Evolutionary conservation across 2,888 invertebrate genomes (phyloP).

Genomic region (Callimorpha dominula): DNA sequence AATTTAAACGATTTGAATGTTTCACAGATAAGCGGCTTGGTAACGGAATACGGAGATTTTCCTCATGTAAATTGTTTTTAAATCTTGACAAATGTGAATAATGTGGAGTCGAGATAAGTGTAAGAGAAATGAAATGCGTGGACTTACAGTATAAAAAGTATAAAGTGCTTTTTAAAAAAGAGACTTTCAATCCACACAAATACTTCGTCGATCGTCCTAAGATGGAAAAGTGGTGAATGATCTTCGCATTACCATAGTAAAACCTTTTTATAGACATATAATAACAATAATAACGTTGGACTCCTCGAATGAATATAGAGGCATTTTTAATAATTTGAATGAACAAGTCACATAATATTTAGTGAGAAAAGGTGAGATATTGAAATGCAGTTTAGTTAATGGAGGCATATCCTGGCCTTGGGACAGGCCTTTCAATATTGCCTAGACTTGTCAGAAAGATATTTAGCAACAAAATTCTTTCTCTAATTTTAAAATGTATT

Average conservation of each 20-base stretch:
- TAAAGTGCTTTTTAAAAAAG: neutral
- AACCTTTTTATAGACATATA: neutral
- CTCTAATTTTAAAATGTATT: no score
- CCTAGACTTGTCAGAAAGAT: neutral
- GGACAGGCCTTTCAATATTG: no score
- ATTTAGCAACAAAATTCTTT: neutral
- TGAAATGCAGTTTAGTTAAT: neutral
- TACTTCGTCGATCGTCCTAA: neutral
- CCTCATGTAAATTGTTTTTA: slow-evolving; percentile 63
- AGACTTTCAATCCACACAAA: neutral
- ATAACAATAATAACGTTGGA: no score
- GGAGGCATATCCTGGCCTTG: no score
- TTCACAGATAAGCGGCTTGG: slow-evolving; percentile 65
- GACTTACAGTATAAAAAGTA: slow-evolving; percentile 5
- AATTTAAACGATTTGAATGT: slow-evolving; percentile 73
- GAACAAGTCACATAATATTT: no score
- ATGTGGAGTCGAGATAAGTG: slow-evolving; percentile 28
- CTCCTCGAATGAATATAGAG: no score
- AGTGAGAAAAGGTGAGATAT: neutral
- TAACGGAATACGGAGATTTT: slow-evolving; percentile 32
- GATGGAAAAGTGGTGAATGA: neutral
- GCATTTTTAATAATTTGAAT: no score
- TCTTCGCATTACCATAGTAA: neutral
- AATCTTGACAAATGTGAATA: slow-evolving; percentile 64
- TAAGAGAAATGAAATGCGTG: slow-evolving; percentile 18